Evolutionary conservation across 2,888 invertebrate genomes (phyloP).

Genomic region (Eristalis arbustorum): DNA sequence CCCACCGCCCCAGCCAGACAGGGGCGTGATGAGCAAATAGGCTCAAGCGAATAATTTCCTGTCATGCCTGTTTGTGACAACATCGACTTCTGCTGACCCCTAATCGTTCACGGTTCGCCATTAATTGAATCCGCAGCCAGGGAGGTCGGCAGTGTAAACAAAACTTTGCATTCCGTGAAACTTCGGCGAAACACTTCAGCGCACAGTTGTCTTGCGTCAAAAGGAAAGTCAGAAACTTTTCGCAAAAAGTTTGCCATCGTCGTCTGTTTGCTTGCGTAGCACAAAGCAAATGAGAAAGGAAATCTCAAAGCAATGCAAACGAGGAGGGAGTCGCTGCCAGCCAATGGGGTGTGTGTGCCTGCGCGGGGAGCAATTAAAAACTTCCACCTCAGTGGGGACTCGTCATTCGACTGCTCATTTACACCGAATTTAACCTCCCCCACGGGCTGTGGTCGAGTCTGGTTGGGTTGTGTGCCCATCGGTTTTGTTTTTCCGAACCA

Average conservation of each 20-base stretch:
- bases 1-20: neutral
- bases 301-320: slow-evolving; percentile 38
- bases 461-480: slow-evolving; percentile 6
- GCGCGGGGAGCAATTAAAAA: slow-evolving; percentile 58
- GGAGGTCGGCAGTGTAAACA: slow-evolving; percentile 22
- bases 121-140: slow-evolving; percentile 49
- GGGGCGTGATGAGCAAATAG: neutral
- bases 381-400: slow-evolving; percentile 57
- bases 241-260: slow-evolving; percentile 16
- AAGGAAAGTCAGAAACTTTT: slow-evolving; percentile 31
- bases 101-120: slow-evolving; percentile 13
- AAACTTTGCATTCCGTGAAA: slow-evolving; percentile 37
- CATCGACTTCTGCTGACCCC: slow-evolving; percentile 25
- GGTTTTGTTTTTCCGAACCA: neutral
- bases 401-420: slow-evolving; percentile 67
- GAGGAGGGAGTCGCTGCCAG: neutral
- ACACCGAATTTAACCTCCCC: slow-evolving; percentile 62
- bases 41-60: slow-evolving; percentile 22
- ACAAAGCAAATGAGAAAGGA: slow-evolving; percentile 11
- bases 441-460: slow-evolving; percentile 3
- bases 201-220: slow-evolving; percentile 18
- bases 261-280: slow-evolving; percentile 29
- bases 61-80: slow-evolving; percentile 50
- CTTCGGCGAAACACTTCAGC: slow-evolving; percentile 8
- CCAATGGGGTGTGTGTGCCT: neutral